Evolutionary conservation across 2,888 invertebrate genomes (phyloP).

Genomic region (Onchidella celtica): DNA sequence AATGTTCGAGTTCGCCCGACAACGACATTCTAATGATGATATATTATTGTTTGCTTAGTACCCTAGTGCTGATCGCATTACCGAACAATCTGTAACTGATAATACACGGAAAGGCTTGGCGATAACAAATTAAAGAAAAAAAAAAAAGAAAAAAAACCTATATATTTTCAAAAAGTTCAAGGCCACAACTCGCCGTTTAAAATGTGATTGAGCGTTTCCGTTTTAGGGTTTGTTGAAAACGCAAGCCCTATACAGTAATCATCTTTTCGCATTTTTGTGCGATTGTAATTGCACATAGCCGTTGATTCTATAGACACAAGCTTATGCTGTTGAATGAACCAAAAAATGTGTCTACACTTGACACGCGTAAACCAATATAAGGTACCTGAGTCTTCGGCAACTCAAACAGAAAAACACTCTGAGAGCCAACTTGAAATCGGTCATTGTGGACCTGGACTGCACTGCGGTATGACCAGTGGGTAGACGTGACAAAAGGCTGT

Average conservation of each 20-base stretch:
- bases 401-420: neutral
- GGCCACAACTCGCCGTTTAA: neutral
- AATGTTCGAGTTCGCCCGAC: too few species aligned
- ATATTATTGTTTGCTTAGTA: too few species aligned
- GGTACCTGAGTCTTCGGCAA: neutral
- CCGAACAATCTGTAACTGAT: too few species aligned
- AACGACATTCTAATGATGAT: too few species aligned
- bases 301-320: neutral
- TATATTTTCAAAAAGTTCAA: neutral
- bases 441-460: neutral
- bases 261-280: neutral
- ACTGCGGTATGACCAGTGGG: neutral
- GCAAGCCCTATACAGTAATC: neutral
- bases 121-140: too few species aligned
- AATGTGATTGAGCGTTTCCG: neutral
- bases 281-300: neutral
- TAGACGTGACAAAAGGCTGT: neutral
- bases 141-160: too few species aligned
- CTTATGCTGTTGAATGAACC: neutral
- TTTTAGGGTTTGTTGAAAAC: neutral
- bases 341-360: slow-evolving; percentile 1
- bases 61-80: too few species aligned
- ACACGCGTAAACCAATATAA: neutral
- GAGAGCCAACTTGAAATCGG: neutral
- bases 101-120: too few species aligned